Conservation (phyloP, 1,140 invertebrate species). For the Bombus superbus region DNA sequence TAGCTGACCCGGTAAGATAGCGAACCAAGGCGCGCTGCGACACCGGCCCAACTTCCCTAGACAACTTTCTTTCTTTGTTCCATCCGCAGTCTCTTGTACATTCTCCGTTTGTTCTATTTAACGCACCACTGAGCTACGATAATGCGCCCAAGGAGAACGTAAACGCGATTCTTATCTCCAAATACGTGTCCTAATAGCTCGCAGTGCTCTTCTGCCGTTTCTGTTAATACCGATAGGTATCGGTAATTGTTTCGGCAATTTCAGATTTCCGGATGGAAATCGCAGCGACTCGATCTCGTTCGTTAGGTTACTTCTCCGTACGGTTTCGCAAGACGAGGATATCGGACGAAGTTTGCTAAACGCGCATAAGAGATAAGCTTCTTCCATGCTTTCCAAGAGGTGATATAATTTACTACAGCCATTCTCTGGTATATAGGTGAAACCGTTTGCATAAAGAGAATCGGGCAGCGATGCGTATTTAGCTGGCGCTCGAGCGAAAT, state of each 20-base stretch:
- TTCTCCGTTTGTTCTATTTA: conserved; percentile 28
- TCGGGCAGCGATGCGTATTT: neutral
- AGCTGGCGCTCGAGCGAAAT: neutral
- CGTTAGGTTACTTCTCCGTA: neutral
- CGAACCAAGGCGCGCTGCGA: neutral
- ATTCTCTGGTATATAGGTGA: neutral
- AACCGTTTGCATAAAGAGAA: neutral
- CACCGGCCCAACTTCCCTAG: neutral
- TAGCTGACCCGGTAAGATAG: conserved; percentile 29
- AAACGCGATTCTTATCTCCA: neutral
- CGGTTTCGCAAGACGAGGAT: neutral
- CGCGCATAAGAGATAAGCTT: neutral
- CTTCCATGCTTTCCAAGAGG: too few relatives aligned
- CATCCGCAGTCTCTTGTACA: neutral
- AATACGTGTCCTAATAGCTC: too few relatives aligned
- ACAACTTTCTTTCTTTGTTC: conserved; percentile 16
- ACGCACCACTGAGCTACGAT: conserved; percentile 6
- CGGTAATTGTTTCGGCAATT: neutral
- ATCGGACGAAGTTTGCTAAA: neutral
- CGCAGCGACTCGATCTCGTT: neutral
- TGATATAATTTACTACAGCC: too few relatives aligned
- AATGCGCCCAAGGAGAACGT: neutral
- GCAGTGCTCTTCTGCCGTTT: neutral
- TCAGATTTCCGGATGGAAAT: neutral
- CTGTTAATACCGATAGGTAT: neutral